A percentile compares a stretch with the other conserved stretches of the same genome.
phyloP scores from a whole-genome alignment of 2,888 invertebrate species.

The Conus canariensis region DNA sequence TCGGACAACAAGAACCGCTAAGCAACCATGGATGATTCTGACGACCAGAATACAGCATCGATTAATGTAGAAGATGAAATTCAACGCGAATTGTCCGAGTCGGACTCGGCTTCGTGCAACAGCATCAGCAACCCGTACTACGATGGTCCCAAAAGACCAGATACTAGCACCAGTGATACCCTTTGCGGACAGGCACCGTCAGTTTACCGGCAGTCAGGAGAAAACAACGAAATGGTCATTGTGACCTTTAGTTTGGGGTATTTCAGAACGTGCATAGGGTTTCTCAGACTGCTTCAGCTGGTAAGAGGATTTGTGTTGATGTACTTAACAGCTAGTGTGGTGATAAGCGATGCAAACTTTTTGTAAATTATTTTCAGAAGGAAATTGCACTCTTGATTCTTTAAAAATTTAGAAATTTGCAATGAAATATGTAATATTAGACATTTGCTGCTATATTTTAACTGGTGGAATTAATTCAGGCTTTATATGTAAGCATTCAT shows the following conservation, averaged over 20 bases:
- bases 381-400: too few species aligned
- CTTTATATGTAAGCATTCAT: too few species aligned
- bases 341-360: constrained; percentile 13
- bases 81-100: constrained; percentile 46
- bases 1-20: not conserved
- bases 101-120: constrained; percentile 53
- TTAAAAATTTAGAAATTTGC: too few species aligned
- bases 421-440: too few species aligned
- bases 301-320: not conserved
- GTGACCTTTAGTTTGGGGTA: constrained; percentile 3
- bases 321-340: not conserved
- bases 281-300: constrained; percentile 23
- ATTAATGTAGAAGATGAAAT: constrained; percentile 36
- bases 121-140: constrained; percentile 56
- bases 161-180: not conserved
- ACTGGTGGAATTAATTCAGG: too few species aligned
- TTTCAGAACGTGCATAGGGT: constrained; percentile 24
- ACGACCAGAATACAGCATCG: constrained; percentile 23
- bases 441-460: too few species aligned
- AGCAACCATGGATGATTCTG: constrained; percentile 33
- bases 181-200: not conserved
- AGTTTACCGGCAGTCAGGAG: not conserved
- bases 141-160: constrained; percentile 49
- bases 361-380: not conserved
- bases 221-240: constrained; percentile 43